phyloP scores from a whole-genome alignment of 2,888 invertebrate genomes.

The Cryptocephalus primarius region DNA sequence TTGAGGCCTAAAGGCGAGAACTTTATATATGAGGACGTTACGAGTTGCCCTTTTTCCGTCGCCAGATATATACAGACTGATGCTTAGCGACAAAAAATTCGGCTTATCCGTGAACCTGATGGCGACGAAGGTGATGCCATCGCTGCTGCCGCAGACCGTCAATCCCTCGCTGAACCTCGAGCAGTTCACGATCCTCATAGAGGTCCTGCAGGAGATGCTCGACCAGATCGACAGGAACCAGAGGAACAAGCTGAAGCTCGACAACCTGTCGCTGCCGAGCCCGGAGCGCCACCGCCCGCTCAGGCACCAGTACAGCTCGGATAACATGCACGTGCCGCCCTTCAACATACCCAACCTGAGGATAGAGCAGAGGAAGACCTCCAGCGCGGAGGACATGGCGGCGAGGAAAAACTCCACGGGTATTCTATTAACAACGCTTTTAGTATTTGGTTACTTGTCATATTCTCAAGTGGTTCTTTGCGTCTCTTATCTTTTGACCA shows the following conservation, averaged over 20 bases:
- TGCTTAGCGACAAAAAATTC: constrained; percentile 83
- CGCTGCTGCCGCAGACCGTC: constrained; percentile 82
- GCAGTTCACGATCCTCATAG: constrained; percentile 67
- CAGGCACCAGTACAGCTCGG: constrained; percentile 74
- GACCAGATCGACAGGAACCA: constrained; percentile 81
- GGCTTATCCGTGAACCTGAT: constrained; percentile 82
- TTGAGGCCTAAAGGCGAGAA: too few species aligned
- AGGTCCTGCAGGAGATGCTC: constrained; percentile 87
- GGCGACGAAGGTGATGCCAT: constrained; percentile 89
- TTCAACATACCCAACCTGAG: constrained; percentile 83
- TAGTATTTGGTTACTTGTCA: too few species aligned
- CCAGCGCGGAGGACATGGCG: constrained; percentile 84
- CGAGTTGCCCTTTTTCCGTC: constrained; percentile 7
- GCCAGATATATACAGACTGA: constrained; percentile 83
- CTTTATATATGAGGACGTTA: too few species aligned
- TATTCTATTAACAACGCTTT: constrained; percentile 18
- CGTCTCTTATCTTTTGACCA: too few species aligned
- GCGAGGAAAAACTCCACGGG: constrained; percentile 76
- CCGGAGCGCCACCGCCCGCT: constrained; percentile 66
- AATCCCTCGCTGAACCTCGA: constrained; percentile 77
- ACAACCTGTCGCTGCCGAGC: constrained; percentile 63
- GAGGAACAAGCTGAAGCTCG: constrained; percentile 78
- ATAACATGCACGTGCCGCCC: constrained; percentile 74
- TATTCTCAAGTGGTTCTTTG: too few species aligned
- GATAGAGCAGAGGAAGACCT: constrained; percentile 78